Conservation (phyloP, 2,113 vertebrate genomes). For the Salvelinus fontinalis region DNA sequence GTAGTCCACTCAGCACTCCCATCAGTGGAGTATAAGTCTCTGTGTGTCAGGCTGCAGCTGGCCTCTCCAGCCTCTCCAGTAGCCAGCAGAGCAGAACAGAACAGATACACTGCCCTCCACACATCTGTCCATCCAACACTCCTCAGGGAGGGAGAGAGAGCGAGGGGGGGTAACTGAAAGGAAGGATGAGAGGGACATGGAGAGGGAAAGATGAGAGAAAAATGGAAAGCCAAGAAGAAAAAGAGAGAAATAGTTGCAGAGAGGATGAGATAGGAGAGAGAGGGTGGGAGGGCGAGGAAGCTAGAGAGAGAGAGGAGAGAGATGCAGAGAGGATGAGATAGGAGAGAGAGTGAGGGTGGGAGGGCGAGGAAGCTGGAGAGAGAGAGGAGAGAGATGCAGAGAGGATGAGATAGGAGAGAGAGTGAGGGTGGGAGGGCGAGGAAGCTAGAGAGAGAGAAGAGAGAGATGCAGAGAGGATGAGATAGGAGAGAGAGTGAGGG, state of each 20-base stretch:
- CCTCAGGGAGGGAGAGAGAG: conserved; percentile 37
- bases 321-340: neutral
- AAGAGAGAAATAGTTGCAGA: no score
- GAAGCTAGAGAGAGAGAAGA: conserved; percentile 33
- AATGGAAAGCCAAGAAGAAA: no score
- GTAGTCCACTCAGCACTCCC: conserved; percentile 54
- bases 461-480: conserved; percentile 12
- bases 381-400: conserved; percentile 29
- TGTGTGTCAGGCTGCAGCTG: no score
- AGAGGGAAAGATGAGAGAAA: neutral
- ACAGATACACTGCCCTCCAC: conserved; percentile 64
- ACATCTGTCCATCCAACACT: conserved; percentile 68
- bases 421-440: no score
- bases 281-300: conserved; percentile 28
- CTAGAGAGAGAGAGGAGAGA: conserved; percentile 47
- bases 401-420: no score
- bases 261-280: neutral
- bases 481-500: conserved; percentile 1
- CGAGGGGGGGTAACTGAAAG: conserved; percentile 15
- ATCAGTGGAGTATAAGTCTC: conserved; percentile 61
- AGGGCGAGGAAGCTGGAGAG: conserved; percentile 14
- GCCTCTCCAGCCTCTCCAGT: conserved; percentile 35
- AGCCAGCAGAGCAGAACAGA: conserved; percentile 64
- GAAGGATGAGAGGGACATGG: conserved; percentile 10
- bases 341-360: no score